These are phyloP conservation scores for Leptinotarsa tumamoca DNA, from an alignment of 2,888 invertebrate genomes.

Conservation along the genomic window DNA sequence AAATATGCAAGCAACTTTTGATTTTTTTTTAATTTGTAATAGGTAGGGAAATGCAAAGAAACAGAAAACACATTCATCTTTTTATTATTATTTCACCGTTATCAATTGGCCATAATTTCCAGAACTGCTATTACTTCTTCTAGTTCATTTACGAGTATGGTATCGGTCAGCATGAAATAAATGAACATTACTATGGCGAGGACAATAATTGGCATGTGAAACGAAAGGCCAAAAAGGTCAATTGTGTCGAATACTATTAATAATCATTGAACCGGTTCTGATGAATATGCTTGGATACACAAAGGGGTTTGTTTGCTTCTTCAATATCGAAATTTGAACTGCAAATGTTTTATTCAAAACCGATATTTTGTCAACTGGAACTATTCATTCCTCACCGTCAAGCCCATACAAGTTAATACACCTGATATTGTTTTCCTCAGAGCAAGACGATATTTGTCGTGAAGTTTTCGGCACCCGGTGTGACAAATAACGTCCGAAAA, in stretches of 20 bases:
- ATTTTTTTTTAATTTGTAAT: not conserved
- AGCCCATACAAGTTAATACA: too few relatives aligned
- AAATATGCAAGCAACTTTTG: slow-evolving; percentile 13
- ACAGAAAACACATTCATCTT: not conserved
- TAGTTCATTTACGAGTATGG: not conserved
- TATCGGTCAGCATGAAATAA: not conserved
- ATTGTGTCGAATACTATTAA: slow-evolving; percentile 10
- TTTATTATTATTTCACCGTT: not conserved
- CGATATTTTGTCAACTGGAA: not conserved
- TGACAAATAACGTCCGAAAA: too few relatives aligned
- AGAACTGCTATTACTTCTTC: not conserved
- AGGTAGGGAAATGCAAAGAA: not conserved
- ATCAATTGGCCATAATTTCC: not conserved
- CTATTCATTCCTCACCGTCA: not conserved
- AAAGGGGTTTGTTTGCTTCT: not conserved
- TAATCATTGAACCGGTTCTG: not conserved
- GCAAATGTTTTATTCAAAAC: not conserved
- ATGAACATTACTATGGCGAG: not conserved
- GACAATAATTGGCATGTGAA: slow-evolving; percentile 14
- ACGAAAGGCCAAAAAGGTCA: slow-evolving; percentile 3
- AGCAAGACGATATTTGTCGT: too few relatives aligned
- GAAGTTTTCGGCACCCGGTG: too few relatives aligned
- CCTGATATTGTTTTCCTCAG: too few relatives aligned
- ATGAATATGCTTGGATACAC: not conserved
- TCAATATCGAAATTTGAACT: not conserved